phyloP scores from a whole-genome alignment of 2,113 vertebrate species.

The Pipra filicauda region DNA sequence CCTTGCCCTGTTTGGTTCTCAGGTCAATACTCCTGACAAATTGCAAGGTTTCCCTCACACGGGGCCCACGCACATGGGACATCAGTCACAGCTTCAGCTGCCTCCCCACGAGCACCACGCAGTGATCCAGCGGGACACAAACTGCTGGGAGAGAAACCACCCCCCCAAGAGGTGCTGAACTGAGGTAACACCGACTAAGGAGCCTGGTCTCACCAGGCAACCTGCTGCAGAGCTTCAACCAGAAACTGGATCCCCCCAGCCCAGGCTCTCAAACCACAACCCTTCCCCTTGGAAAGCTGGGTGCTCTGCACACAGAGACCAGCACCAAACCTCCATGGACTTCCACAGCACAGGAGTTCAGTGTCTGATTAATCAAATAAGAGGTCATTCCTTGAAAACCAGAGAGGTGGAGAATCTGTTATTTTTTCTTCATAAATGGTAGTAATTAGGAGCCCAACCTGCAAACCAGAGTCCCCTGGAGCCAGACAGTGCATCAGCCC shows the following conservation, averaged over 20 bases:
- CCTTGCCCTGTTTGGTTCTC: background rate
- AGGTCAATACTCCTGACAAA: background rate
- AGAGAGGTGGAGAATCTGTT: background rate
- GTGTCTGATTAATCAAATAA: background rate
- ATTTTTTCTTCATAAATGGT: background rate
- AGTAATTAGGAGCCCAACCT: background rate
- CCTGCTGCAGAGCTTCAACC: background rate
- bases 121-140: background rate
- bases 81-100: background rate
- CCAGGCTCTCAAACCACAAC: background rate
- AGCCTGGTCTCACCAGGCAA: background rate
- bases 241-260: background rate
- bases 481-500: background rate
- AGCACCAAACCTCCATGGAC: background rate
- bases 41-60: background rate
- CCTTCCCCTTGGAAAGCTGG: background rate
- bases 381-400: background rate
- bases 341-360: accelerated
- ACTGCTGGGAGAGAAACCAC: background rate
- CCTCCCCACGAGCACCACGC: background rate
- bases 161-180: background rate
- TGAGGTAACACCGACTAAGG: background rate
- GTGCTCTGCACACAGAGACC: background rate
- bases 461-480: background rate
- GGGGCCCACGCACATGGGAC: background rate